Base-by-base conservation (phyloP, 2,113 vertebrate genomes). In the Marcusenius ussheri region DNA sequence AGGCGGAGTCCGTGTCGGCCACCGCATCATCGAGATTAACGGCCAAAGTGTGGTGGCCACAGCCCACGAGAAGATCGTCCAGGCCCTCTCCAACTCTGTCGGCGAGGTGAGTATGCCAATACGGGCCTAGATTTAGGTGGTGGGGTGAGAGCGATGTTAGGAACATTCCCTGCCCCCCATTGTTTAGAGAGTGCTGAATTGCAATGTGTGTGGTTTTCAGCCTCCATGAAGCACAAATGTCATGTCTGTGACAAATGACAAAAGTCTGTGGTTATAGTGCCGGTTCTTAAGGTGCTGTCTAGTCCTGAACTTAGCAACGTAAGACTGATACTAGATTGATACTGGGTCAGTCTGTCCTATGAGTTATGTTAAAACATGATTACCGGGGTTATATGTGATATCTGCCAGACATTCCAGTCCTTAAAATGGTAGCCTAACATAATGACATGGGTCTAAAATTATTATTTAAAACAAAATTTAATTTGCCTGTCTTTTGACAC, bases 11-110 rank as follows among this genome's bases (percentile, higher is more conserved):
- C 96, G 98, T 0, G 98, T 99, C 0, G 98, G 98, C 80, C 98
- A 99, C 90, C 96, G 98, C 21, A 99, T 99, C 88, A 99, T 99
- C 35, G 98, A 99, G 94, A 99, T 99, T 94, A 99, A 99, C 0
- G 97, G 98, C 90, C 98, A 99, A 95, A 99, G 98, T 0, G 98
- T 99, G 10, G 98, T 99, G 91, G 98, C 98, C 45, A 99, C 98
- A 3, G 97, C 98, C 21, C 98, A 99, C 0, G 98, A 99, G 95
- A 99, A 99, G 97, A 99, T 99, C 24, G 98, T 99, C 24, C 98
- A 99, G 91, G 98, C 98, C 19, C 83, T 99, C 93, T 99, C 98
- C 13, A 97, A 98, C 91, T 99, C 98, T 0, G 98, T 99, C 47
- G 98, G 98, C 92, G 98, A 99, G 98, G 98, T 99, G 95, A 95